phyloP scores from a whole-genome alignment of 2,113 vertebrate species.

The Festucalex cinctus region DNA sequence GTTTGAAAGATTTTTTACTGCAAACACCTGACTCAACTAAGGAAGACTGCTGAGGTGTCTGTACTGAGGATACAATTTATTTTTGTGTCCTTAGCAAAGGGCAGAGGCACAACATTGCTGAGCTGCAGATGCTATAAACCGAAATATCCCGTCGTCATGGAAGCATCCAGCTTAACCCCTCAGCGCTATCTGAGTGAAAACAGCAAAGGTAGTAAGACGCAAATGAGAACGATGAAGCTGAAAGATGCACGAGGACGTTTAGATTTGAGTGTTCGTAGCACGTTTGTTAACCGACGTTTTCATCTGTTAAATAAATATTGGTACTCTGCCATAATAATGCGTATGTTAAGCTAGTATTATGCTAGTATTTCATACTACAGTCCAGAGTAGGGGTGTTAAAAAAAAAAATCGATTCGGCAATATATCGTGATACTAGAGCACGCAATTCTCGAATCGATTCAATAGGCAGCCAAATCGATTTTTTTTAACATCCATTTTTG shows the following conservation, averaged over 20 bases:
- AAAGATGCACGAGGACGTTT: conserved; percentile 10
- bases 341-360: no score
- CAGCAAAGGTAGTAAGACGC: conserved; percentile 26
- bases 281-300: no score
- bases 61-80: conserved; percentile 32
- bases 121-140: conserved; percentile 42
- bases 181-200: background rate
- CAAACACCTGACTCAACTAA: conserved; percentile 7
- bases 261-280: no score
- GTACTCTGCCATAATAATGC: no score
- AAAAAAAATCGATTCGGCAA: no score
- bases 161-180: conserved; percentile 36
- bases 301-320: no score
- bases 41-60: conserved; percentile 39
- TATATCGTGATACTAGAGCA: no score
- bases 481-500: no score
- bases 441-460: no score
- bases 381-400: no score
- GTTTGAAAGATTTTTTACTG: background rate
- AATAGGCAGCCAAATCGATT: no score
- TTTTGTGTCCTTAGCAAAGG: conserved; percentile 55
- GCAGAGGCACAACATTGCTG: conserved; percentile 46
- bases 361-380: no score
- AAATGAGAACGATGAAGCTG: conserved; percentile 48
- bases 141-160: conserved; percentile 11